Evolutionary conservation across 64 coral and sea anemone genomes (phyloP), one percentile per base, ranked within the genome.

Genomic region (Porites lutea): DNA sequence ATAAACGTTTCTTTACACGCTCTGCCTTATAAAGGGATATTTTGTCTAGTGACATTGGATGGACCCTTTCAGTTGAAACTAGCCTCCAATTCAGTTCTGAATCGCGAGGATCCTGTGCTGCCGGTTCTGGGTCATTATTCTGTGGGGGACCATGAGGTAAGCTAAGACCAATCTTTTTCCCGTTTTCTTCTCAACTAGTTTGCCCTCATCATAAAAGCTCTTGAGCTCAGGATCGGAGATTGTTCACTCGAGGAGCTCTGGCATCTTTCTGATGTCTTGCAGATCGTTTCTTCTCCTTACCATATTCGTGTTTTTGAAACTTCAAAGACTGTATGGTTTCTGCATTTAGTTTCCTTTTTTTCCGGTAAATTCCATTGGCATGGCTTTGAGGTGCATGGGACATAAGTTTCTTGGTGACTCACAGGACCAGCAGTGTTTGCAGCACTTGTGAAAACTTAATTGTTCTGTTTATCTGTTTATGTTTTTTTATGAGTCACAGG

Each of bases 301-400:
- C 81, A 84, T 96, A 92, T 1, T 88, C 90, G 81, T 78, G 74
- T 82, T 93, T 93, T 74, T 16, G 20, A 88, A 93, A 93, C 79
- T 60, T 21, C 18, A 87, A 77, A 5, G 52, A 65, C 6, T 52
- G 73, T 43, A 79, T 72, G 18, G 92, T 75, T 4, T 70, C 63
- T 27, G 87, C 49, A 13, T 47, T 59, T 13, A 73, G 49, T 93
- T 88, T 93, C 53, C 79, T 4, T 66, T 88, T 93, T 16, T 53
- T 5, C 27, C 27, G 87, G 87, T 19, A 95, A 54, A 51, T 86
- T 95, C 80, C 79, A 95, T 48, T 86, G 65, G 27, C 93, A 95
- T 95, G 88, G 88, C 44, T 90, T 50, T 10, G 92, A 94, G 15
- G 92, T 89, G 48, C 92, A 94, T 13, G 85, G 22, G 46, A 43